Evolutionary conservation across 2,113 vertebrate species (phyloP).

Genomic region (Neopipo cinnamomea): DNA sequence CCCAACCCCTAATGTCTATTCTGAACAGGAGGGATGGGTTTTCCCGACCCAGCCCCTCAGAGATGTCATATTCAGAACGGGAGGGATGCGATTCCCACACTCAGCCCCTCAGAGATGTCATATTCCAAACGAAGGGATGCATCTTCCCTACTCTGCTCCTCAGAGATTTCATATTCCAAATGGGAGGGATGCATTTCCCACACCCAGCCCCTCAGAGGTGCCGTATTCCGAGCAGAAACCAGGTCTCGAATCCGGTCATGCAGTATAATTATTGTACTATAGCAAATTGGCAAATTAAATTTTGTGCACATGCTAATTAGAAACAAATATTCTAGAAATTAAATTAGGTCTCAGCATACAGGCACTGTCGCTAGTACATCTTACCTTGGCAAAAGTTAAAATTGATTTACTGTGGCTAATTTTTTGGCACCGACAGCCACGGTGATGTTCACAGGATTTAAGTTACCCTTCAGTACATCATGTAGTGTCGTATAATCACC

Average conservation of each 20-base stretch:
- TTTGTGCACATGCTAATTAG: not conserved
- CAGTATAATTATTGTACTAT: not conserved
- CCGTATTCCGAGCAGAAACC: fast-evolving
- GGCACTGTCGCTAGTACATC: not conserved
- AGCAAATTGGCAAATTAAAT: not conserved
- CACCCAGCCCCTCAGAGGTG: not conserved
- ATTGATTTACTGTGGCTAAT: not conserved
- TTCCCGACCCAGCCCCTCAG: not conserved
- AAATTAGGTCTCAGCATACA: not conserved
- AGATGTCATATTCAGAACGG: not conserved
- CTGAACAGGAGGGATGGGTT: not conserved
- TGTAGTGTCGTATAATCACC: not conserved
- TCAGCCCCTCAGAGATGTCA: not conserved
- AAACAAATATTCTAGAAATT: not conserved
- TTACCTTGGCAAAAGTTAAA: too few species aligned
- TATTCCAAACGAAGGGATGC: fast-evolving
- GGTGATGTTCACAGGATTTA: fast-evolving
- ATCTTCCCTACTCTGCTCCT: not conserved
- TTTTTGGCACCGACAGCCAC: fast-evolving
- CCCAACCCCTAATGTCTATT: not conserved
- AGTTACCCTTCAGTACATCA: not conserved
- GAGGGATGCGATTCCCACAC: not conserved
- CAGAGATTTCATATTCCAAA: not conserved
- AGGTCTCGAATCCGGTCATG: not conserved
- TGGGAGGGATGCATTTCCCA: not conserved